Base-by-base conservation (phyloP, 2,888 invertebrate genomes). In the Acrobasis consociella region DNA sequence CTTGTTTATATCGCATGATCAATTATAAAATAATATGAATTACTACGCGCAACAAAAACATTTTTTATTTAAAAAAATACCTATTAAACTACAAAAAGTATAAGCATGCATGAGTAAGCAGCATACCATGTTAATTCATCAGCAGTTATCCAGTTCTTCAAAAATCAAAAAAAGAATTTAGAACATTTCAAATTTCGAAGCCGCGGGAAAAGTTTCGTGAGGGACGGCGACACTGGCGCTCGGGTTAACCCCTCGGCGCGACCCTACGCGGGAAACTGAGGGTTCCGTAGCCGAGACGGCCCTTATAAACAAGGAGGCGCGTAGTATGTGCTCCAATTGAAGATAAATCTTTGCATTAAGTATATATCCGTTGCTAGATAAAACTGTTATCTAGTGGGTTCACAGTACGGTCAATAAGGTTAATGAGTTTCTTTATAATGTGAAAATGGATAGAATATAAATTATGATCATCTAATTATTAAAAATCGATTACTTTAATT, bases 261-360 rank as follows among this genome's bases (percentile, higher is more conserved):
- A 78, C 75, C 75, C 80, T 79, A 73, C 84, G 81, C 80, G 84
- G 74, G 75, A 72, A 63, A 89, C 89, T 88, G 86, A 83, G 80
- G 82, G 79, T 71, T 72, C 70, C 53, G 64, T 65, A 69, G 69
- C 70, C 71, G 67, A 65, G 73, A 75, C 72, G 73, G 77, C 69
- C 77, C 77, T 79, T 87, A 85, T 85, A 84, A 83, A 83, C 82
- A 79, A 74, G 69, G 62, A 65, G 67, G 67, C 62, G 39, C 62
- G 50, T 62, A 73, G 72, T 69, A 70, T 39, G 71, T 49, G 65
- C 17, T 39, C 7, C 60, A 58, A 55, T 55, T 55, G 13, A 55
- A 65, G 69, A 69, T 62, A 52, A 64, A 60, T 46, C 61, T 17
- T 51, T 52, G 11, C 16, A 42, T 42, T 42, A 11, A 42, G 11